Percentiles rank a stretch among this genome's conserved stretches.
phyloP scores from a whole-genome alignment of 2,797 vertebrate species.

The Lerista edwardsae region DNA sequence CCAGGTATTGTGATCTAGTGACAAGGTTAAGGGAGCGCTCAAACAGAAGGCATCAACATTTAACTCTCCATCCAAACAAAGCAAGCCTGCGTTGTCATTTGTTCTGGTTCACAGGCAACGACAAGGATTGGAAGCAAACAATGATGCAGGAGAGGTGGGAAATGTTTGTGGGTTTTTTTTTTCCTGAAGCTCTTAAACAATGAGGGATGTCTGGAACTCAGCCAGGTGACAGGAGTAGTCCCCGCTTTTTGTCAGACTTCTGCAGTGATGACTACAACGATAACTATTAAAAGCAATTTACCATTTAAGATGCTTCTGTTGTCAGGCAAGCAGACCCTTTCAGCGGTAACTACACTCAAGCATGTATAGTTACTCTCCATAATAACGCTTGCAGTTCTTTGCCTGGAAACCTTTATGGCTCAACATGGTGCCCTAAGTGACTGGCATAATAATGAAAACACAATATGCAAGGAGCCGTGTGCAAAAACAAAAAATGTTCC shows the following conservation, averaged over 20 bases:
- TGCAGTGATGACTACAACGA: not conserved
- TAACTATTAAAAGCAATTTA: not conserved
- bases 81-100: constrained; percentile 55
- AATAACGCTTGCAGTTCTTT: not conserved
- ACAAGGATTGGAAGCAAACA: constrained; percentile 23
- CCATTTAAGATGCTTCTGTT: not conserved
- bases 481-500: no score
- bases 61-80: constrained; percentile 55
- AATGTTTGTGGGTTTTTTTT: not conserved
- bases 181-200: not conserved
- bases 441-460: no score
- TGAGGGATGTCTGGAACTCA: not conserved
- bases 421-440: no score
- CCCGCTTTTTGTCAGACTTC: not conserved
- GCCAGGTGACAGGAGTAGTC: not conserved
- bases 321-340: not conserved
- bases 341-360: no score
- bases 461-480: no score
- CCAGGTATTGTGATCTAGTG: constrained; percentile 45
- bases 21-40: constrained; percentile 33
- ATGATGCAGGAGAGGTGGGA: not conserved
- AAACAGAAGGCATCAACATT: constrained; percentile 48
- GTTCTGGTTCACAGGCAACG: constrained; percentile 49
- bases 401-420: no score
- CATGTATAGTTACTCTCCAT: not conserved